These are phyloP conservation scores for Mactra quadrangularis DNA, from an alignment of 1,140 invertebrate genomes.

Conservation along the genomic window DNA sequence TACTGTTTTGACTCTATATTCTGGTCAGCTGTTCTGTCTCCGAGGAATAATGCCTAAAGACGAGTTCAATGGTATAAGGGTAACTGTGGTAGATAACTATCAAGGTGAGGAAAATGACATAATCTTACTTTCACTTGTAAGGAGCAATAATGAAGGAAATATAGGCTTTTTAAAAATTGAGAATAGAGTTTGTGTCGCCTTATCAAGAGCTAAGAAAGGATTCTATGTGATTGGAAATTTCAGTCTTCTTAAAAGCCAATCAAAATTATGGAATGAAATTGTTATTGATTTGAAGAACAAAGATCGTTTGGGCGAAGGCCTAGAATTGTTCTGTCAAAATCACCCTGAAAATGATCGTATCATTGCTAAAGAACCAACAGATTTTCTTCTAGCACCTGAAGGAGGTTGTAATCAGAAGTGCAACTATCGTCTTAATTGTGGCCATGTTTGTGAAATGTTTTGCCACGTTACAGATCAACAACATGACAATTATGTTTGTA, in stretches of 20 bases:
- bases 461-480: slow-evolving; percentile 80
- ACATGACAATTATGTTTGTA: slow-evolving; percentile 78
- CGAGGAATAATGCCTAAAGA: slow-evolving; percentile 76
- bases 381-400: slow-evolving; percentile 82
- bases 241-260: slow-evolving; percentile 83
- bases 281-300: slow-evolving; percentile 61
- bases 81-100: slow-evolving; percentile 90
- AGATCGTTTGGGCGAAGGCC: slow-evolving; percentile 66
- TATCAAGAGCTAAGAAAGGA: slow-evolving; percentile 91
- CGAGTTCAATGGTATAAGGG: slow-evolving; percentile 76
- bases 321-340: slow-evolving; percentile 83
- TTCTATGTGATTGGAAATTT: slow-evolving; percentile 89
- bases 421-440: slow-evolving; percentile 78
- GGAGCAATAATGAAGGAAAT: slow-evolving; percentile 87
- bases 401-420: slow-evolving; percentile 83
- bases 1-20: slow-evolving; percentile 83
- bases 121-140: slow-evolving; percentile 92
- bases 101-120: slow-evolving; percentile 93
- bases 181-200: slow-evolving; percentile 92
- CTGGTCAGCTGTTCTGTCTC: slow-evolving; percentile 80
- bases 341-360: slow-evolving; percentile 79
- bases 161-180: slow-evolving; percentile 91
- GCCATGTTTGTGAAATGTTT: slow-evolving; percentile 78
- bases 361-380: slow-evolving; percentile 66
- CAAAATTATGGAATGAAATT: slow-evolving; percentile 83